phyloP scores from a whole-genome alignment of 2,113 vertebrate genomes.

The Ceyx margarethae region DNA sequence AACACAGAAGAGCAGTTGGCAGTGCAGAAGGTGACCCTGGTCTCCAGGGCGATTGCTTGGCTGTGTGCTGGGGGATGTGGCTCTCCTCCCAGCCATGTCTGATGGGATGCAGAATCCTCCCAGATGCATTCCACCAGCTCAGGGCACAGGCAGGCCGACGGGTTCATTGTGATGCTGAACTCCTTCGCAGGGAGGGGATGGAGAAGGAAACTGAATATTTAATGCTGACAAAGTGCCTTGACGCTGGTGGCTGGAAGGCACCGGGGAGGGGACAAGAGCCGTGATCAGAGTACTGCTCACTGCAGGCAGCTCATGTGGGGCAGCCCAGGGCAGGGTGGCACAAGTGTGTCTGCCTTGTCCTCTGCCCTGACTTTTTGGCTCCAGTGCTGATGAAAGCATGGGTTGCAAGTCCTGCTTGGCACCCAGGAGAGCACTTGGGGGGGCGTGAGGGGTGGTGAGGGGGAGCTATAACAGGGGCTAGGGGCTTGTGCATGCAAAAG shows the following conservation, averaged over 20 bases:
- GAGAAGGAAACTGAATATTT: slow-evolving; percentile 45
- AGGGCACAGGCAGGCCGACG: background rate
- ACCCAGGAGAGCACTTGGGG: background rate
- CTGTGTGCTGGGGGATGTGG: background rate
- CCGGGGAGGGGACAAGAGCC: background rate
- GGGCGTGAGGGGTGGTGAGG: too few relatives aligned
- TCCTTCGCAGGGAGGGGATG: background rate
- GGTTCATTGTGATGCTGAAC: slow-evolving; percentile 6
- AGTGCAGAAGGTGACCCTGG: background rate
- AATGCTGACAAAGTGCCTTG: slow-evolving; percentile 9
- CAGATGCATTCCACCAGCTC: accelerated
- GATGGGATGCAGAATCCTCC: background rate
- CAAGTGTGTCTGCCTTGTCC: accelerated
- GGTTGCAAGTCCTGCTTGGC: accelerated
- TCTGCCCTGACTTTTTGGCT: background rate
- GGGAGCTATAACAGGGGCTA: background rate
- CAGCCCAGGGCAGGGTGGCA: background rate
- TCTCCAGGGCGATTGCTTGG: background rate
- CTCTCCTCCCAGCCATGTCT: background rate
- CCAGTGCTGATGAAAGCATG: background rate
- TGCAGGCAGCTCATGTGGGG: accelerated
- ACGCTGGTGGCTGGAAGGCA: background rate
- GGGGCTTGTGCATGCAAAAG: background rate
- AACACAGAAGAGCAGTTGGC: background rate
- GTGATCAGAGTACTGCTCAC: background rate